These are phyloP conservation scores for Excalfactoria chinensis DNA, from an alignment of 2,113 vertebrate genomes.

Conservation along the genomic window DNA sequence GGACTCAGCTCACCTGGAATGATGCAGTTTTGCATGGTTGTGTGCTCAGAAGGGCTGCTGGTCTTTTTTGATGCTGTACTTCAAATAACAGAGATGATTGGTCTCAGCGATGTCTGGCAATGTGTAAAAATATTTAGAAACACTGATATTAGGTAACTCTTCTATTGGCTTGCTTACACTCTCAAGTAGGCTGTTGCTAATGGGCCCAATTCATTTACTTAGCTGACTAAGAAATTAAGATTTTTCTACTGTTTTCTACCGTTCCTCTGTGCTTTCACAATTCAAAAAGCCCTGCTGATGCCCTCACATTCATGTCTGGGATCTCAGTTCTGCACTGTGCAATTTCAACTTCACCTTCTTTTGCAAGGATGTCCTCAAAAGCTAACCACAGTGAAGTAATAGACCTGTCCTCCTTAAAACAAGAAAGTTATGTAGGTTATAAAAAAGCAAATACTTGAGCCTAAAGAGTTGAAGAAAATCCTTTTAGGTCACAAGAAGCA, in stretches of 20 bases:
- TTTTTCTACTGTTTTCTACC: neutral
- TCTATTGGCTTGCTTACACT: neutral
- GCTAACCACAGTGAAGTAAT: neutral
- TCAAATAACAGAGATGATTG: neutral
- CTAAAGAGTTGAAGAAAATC: neutral
- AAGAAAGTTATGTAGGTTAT: neutral
- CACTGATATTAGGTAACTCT: neutral
- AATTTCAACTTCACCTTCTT: neutral
- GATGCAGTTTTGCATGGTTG: neutral
- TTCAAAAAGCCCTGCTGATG: neutral
- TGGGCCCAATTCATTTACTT: neutral
- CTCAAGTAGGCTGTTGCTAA: neutral
- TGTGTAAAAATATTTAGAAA: neutral
- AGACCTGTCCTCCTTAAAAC: neutral
- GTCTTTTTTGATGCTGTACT: neutral
- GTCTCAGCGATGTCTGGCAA: neutral
- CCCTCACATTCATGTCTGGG: neutral
- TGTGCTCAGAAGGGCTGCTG: neutral
- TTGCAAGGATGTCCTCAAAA: neutral
- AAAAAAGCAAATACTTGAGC: neutral
- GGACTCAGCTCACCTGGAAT: neutral
- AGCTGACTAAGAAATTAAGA: neutral
- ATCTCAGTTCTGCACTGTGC: fast-evolving
- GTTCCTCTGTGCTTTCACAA: neutral
- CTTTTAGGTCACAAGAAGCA: neutral